Evolutionary conservation across 1,140 invertebrate genomes (phyloP).

Genomic region (Telenomus remus): DNA sequence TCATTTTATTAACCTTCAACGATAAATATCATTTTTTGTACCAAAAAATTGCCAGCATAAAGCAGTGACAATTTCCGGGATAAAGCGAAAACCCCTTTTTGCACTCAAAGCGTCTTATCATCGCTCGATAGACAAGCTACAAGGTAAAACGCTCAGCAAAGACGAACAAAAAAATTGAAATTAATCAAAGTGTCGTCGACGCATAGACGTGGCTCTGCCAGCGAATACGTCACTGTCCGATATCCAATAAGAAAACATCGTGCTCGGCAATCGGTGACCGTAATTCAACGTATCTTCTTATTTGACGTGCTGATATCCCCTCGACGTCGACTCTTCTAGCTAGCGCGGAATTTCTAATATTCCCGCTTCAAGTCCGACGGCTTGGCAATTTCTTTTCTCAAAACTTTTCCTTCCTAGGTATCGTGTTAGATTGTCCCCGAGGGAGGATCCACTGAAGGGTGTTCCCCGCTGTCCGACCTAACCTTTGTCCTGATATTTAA

Average conservation of each 20-base stretch:
- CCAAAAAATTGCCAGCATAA: too few relatives aligned
- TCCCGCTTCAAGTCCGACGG: slow-evolving; percentile 59
- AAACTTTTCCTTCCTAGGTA: slow-evolving; percentile 61
- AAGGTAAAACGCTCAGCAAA: slow-evolving; percentile 17
- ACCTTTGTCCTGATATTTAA: slow-evolving; percentile 63
- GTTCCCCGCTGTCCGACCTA: slow-evolving; percentile 50
- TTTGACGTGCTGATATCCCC: slow-evolving; percentile 57
- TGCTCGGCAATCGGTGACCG: slow-evolving; percentile 56
- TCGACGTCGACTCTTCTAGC: slow-evolving; percentile 55
- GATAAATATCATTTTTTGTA: not conserved
- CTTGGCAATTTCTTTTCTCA: slow-evolving; percentile 64
- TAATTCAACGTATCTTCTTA: slow-evolving; percentile 63
- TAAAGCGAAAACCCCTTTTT: too few relatives aligned
- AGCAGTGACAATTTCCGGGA: too few relatives aligned
- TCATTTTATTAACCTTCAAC: slow-evolving; percentile 11
- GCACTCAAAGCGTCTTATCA: slow-evolving; percentile 17
- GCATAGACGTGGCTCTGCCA: slow-evolving; percentile 44
- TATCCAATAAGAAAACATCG: slow-evolving; percentile 60
- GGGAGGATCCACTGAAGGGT: slow-evolving; percentile 51
- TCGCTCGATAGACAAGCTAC: slow-evolving; percentile 3
- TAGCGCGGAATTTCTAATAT: slow-evolving; percentile 66
- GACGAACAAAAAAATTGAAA: slow-evolving; percentile 44
- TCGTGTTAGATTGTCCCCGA: slow-evolving; percentile 58
- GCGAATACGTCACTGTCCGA: slow-evolving; percentile 57
- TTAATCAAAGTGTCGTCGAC: slow-evolving; percentile 52